Evolutionary conservation across 2,797 vertebrate species (phyloP), one percentile per base, ranked within the genome.

Genomic region (Hipposideros larvatus): DNA sequence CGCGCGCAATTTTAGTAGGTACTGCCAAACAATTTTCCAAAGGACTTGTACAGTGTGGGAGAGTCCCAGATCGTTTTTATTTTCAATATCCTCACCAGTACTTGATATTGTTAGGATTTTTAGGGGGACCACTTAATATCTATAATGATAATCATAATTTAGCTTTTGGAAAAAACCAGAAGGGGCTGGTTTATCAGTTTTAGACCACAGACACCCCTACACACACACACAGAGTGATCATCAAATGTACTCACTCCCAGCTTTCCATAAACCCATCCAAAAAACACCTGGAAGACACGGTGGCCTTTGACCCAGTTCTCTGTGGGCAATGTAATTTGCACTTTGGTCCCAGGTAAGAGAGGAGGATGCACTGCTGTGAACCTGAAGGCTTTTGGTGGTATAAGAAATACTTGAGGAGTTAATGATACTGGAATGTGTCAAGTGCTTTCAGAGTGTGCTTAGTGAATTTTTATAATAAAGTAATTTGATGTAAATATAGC

Each of bases 401-500:
- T 90, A 48, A 82, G 48, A 66, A 80, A 82, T 77, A 73, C 11
- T 65, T 94, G 88, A 94, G 34, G 43, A 90, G 24, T 90, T 87
- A 43, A 59, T 73, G 65, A 90, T 41, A 66, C 28, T 43, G 11
- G 16, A 11, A 83, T 94, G 80, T 90, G 28, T 80, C 66, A 87
- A 71, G 71, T 75, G 22, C 46, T 74, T 46, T 87, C 68, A 61
- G 61, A 34, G 18, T 88, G 34, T 83, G 11, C 68, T 94, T 94
- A 63, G 63, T 92, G 43, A 94, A 41, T 73, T 80, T 96, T 87
- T 79, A 13, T 83, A 91, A 63, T 96, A 70, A 93, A 80, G 16
- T 80, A 46, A 71, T 74, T 80, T 93, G 73, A 95, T n/a, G 24
- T 65, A 79, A 92, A 48, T 90, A 43, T 90, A 66, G 59, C 34